These are phyloP conservation scores for Mesocricetus auratus DNA, from an alignment of 2,113 vertebrate species.

Conservation along the genomic window DNA sequence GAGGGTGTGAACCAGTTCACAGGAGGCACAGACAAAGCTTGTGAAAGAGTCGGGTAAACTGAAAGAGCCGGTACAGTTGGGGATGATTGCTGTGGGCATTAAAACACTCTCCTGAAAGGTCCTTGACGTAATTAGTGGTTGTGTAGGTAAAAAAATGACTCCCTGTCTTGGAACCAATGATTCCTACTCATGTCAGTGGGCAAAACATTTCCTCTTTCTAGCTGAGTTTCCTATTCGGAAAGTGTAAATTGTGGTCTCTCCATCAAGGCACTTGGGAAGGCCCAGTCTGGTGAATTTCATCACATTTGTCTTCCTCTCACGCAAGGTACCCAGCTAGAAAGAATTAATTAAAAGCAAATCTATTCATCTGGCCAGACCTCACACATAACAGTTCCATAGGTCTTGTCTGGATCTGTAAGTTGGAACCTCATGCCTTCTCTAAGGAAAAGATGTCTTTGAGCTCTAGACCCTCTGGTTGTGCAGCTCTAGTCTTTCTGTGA, in stretches of 20 bases:
- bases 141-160: too few relatives aligned
- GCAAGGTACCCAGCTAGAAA: not conserved
- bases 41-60: not conserved
- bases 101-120: not conserved
- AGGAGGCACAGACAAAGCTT: not conserved
- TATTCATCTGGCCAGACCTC: not conserved
- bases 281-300: not conserved
- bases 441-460: not conserved
- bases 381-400: too few relatives aligned
- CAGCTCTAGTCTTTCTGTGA: too few relatives aligned
- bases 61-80: not conserved
- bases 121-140: accelerated
- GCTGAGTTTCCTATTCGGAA: not conserved
- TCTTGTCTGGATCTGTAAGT: not conserved
- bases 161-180: not conserved
- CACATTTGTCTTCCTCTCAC: not conserved
- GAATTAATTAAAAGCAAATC: not conserved
- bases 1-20: conserved; percentile 29
- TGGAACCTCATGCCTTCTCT: not conserved
- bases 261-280: not conserved
- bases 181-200: not conserved
- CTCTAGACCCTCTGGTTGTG: not conserved
- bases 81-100: not conserved
- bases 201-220: accelerated
- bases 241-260: not conserved